A percentile compares a stretch with the other conserved stretches of the same genome.
phyloP scores from a whole-genome alignment of 2,888 invertebrate genomes.

The Sepiola atlantica region DNA sequence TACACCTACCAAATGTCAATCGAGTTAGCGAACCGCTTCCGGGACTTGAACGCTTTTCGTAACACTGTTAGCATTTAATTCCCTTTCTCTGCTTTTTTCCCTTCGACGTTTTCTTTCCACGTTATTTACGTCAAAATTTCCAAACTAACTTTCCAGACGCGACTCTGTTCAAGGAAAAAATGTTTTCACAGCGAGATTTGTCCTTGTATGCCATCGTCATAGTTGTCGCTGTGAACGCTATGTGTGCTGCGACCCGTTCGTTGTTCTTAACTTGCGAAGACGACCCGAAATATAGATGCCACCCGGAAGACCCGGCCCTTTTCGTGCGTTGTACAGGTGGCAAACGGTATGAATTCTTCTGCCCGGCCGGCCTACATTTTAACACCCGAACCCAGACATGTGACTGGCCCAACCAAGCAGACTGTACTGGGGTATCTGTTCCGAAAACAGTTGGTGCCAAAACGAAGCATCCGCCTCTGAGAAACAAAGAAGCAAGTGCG shows the following conservation, averaged over 20 bases:
- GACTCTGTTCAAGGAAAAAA: too few relatives aligned
- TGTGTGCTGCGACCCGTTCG: not conserved
- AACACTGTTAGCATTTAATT: too few relatives aligned
- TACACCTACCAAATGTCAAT: too few relatives aligned
- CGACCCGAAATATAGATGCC: conserved; percentile 53
- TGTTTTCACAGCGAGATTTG: too few relatives aligned
- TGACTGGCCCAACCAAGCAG: conserved; percentile 59
- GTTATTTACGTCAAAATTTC: too few relatives aligned
- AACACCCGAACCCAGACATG: conserved; percentile 58
- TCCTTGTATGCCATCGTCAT: too few relatives aligned
- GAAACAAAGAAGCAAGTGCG: not conserved
- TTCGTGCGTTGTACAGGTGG: conserved; percentile 56
- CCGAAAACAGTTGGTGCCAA: not conserved
- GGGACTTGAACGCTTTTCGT: too few relatives aligned
- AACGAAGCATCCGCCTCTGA: not conserved
- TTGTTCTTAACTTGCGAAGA: conserved; percentile 46
- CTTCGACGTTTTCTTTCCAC: too few relatives aligned
- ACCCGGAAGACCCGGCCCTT: conserved; percentile 51
- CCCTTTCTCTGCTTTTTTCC: too few relatives aligned
- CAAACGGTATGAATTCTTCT: conserved; percentile 54
- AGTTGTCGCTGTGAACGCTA: not conserved
- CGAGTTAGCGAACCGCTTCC: too few relatives aligned
- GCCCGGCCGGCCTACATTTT: conserved; percentile 58
- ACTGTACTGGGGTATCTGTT: conserved; percentile 51
- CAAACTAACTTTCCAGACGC: too few relatives aligned